Conservation (phyloP, 1,140 invertebrate genomes). For the Calliopsis andreniformis region DNA sequence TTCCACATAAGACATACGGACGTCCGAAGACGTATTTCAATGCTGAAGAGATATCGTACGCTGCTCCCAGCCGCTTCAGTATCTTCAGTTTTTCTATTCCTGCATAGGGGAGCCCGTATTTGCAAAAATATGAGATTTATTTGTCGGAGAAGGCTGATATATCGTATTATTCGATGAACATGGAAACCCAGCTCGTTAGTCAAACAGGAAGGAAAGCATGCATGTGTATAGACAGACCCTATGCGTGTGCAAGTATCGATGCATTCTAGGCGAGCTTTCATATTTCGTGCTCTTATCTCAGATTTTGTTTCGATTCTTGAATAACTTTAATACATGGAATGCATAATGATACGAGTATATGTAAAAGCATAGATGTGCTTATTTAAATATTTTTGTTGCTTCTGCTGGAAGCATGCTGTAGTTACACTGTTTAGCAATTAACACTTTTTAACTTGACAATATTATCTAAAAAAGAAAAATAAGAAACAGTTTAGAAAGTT, state of each 20-base stretch:
- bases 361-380: too few relatives aligned
- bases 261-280: neutral
- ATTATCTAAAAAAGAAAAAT: too few relatives aligned
- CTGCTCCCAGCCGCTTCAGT: slow-evolving; percentile 32
- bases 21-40: slow-evolving; percentile 50
- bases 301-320: neutral
- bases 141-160: neutral
- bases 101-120: slow-evolving; percentile 7
- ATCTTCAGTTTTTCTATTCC: slow-evolving; percentile 9
- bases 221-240: neutral
- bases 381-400: too few relatives aligned
- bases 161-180: slow-evolving; percentile 28
- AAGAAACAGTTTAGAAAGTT: too few relatives aligned
- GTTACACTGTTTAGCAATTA: too few relatives aligned
- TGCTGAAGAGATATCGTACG: slow-evolving; percentile 42
- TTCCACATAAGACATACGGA: slow-evolving; percentile 32
- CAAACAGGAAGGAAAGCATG: neutral
- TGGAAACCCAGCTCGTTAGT: neutral
- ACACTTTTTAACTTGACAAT: too few relatives aligned
- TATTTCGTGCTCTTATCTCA: too few relatives aligned
- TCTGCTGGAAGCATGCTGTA: too few relatives aligned
- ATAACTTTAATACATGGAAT: neutral
- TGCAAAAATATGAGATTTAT: slow-evolving; percentile 15
- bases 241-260: neutral
- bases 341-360: too few relatives aligned